phyloP scores from a whole-genome alignment of 1,140 invertebrate species.

The Zaprionus africanus region DNA sequence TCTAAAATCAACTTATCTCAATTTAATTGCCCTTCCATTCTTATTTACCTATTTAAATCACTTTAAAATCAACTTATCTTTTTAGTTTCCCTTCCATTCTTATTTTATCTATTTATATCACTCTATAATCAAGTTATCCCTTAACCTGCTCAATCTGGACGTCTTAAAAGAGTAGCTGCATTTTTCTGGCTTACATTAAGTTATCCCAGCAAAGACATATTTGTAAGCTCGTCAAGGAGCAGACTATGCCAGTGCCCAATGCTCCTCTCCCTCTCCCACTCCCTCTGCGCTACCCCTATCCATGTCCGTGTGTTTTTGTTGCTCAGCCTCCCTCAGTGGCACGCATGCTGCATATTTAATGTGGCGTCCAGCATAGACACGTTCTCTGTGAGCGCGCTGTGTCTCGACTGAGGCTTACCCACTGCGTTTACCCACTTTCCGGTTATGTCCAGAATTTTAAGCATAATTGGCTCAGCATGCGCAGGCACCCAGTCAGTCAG shows the following conservation, averaged over 20 bases:
- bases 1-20: too few relatives aligned
- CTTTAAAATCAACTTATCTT: neutral
- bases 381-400: constrained; percentile 5
- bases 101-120: neutral
- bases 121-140: neutral
- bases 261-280: neutral
- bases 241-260: neutral
- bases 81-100: neutral
- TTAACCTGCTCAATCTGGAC: constrained; percentile 17
- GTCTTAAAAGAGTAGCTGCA: constrained; percentile 9
- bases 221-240: constrained; percentile 25
- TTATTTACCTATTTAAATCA: too few relatives aligned
- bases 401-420: constrained; percentile 28
- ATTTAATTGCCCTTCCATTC: too few relatives aligned
- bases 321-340: constrained; percentile 30
- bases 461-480: constrained; percentile 77
- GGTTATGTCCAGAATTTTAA: constrained; percentile 76
- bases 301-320: constrained; percentile 35
- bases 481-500: constrained; percentile 41
- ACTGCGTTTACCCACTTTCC: constrained; percentile 27
- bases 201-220: constrained; percentile 13
- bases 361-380: constrained; percentile 50
- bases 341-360: constrained; percentile 79
- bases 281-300: neutral
- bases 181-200: constrained; percentile 5